phyloP scores from a whole-genome alignment of 2,888 invertebrate species.

The Icerya purchasi region DNA sequence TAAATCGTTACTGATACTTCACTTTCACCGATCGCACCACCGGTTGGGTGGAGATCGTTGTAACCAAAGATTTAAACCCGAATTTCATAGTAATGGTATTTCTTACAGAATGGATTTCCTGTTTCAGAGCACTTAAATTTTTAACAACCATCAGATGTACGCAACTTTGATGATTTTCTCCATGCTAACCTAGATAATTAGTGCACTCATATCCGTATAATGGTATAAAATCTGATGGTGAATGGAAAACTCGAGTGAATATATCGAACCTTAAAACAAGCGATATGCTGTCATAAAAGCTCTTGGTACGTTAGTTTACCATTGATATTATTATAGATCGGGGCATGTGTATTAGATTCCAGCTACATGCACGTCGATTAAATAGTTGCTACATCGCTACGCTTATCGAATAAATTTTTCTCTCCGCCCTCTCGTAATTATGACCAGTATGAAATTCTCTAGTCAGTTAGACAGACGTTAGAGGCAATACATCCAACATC shows the following conservation, averaged over 20 bases:
- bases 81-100: constrained; percentile 1
- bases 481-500: neutral
- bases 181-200: neutral
- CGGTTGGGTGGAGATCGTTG: constrained; percentile 4
- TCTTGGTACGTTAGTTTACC: neutral
- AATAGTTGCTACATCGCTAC: neutral
- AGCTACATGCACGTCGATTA: neutral
- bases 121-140: constrained; percentile 24
- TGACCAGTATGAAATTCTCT: neutral
- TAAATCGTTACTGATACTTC: constrained; percentile 21
- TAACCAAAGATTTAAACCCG: neutral
- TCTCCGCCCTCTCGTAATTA: neutral
- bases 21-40: constrained; percentile 2
- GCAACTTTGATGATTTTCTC: constrained; percentile 23
- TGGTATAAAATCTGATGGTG: constrained; percentile 10
- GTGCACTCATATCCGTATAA: neutral
- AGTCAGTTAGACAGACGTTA: neutral
- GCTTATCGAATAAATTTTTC: neutral
- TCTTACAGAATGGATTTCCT: constrained; percentile 24
- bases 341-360: constrained; percentile 7
- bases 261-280: constrained; percentile 11
- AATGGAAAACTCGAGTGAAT: constrained; percentile 13
- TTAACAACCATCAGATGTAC: constrained; percentile 24
- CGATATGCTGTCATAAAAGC: constrained; percentile 9
- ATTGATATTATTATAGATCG: constrained; percentile 7